Percentiles rank a stretch among this genome's conserved stretches.
Conservation (phyloP, 2,888 invertebrate species). For the Sphaerophoria taeniata region DNA sequence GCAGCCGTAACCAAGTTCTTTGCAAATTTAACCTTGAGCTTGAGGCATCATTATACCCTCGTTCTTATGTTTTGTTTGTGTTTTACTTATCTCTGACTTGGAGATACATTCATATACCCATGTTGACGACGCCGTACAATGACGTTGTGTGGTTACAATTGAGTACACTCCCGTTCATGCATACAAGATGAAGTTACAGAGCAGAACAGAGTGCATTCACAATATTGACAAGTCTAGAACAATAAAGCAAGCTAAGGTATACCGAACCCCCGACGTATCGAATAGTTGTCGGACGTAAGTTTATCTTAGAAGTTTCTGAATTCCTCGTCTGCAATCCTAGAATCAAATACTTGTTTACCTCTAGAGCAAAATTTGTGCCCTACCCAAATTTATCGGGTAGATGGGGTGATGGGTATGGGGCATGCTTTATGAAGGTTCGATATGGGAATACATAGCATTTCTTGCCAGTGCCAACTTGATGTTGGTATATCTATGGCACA, state of each 20-base stretch:
- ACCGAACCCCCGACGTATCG: no score
- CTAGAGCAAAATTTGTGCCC: constrained; percentile 8
- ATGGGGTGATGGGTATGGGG: neutral
- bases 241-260: constrained; percentile 20
- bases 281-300: constrained; percentile 2
- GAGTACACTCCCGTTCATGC: constrained; percentile 65
- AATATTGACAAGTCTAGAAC: constrained; percentile 66
- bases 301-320: constrained; percentile 28
- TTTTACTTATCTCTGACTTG: constrained; percentile 26
- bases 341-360: constrained; percentile 23
- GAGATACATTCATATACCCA: neutral
- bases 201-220: constrained; percentile 54
- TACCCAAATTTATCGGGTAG: neutral
- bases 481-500: constrained; percentile 7
- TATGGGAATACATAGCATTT: constrained; percentile 6
- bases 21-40: constrained; percentile 72
- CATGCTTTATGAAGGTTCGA: constrained; percentile 18
- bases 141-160: constrained; percentile 48
- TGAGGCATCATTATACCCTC: constrained; percentile 20
- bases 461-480: constrained; percentile 10
- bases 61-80: constrained; percentile 36
- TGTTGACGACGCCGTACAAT: neutral
- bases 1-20: constrained; percentile 52
- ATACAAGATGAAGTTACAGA: constrained; percentile 67
- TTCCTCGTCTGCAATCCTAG: constrained; percentile 38